Evolutionary conservation across 2,113 vertebrate genomes (phyloP), one percentile per base, ranked within the genome.

Genomic region (Donacobius atricapilla): DNA sequence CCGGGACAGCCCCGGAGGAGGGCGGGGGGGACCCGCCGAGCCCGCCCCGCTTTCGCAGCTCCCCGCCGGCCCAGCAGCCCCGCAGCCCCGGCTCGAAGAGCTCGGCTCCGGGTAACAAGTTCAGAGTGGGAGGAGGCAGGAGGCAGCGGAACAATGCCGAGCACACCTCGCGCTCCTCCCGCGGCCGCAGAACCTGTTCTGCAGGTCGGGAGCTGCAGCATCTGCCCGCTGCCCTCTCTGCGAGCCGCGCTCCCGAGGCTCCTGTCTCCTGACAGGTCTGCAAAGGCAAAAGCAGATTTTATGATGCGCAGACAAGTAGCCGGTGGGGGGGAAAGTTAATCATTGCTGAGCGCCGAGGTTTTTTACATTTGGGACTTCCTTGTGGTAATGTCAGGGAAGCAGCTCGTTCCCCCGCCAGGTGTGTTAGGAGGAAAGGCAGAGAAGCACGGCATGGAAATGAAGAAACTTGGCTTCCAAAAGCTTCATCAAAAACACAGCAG

Each of bases 51-150:
- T n/a, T 82, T 89, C 88, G 2, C 80, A 10, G 92, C 84, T 76
- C 90, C 11, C 54, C 10, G 83, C 51, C 90, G 87, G 85, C 96
- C 95, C 79, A 90, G 95, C 90, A 54, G 87, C 85, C 91, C 35
- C 16, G 33, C 63, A 93, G 85, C 45, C 94, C 93, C 93, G 83
- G 77, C 70, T 96, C 97, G 90, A 97, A 96, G 96, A 95, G 96
- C 66, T 97, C 93, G 44, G 97, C 97, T 97, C 96, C 97, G 97
- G 97, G 97, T 93, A 97, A 97, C 97, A 96, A 97, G 96, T 97
- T 97, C 95, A 95, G 79, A 95, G 96, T 94, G 88, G 97, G 97
- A 97, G 97, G 97, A 97, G 93, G 90, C 81, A 75, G 16, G 44
- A 44, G 87, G 60, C 56, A n/a, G 44, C 73, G 21, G 66, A 94